Conservation (phyloP, 2,888 invertebrate species). For the Orgyia antiqua region DNA sequence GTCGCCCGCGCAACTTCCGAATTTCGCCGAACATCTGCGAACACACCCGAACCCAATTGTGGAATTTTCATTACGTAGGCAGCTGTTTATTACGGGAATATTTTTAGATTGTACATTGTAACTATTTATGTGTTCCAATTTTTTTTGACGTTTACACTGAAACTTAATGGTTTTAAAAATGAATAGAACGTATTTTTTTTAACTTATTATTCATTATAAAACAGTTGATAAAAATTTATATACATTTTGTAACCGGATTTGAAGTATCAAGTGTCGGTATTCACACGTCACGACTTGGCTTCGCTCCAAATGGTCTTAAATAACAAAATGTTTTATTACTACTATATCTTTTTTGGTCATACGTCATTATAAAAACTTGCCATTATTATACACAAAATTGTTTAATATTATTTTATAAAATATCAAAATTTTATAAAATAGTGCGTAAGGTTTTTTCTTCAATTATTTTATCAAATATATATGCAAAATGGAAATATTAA, state of each 20-base stretch:
- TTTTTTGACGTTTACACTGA: background rate
- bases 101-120: conserved; percentile 22
- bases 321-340: conserved; percentile 41
- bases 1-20: conserved; percentile 51
- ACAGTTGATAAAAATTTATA: conserved; percentile 1
- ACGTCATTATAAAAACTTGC: too few relatives aligned
- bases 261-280: conserved; percentile 58
- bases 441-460: too few relatives aligned
- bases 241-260: conserved; percentile 24
- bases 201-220: conserved; percentile 2
- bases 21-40: conserved; percentile 43
- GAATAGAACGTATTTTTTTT: too few relatives aligned
- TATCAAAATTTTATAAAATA: too few relatives aligned
- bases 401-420: too few relatives aligned
- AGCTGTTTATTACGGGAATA: conserved; percentile 36
- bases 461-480: too few relatives aligned
- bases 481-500: too few relatives aligned
- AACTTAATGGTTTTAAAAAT: too few relatives aligned
- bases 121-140: conserved; percentile 28
- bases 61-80: conserved; percentile 47
- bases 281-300: conserved; percentile 49
- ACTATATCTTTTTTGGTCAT: too few relatives aligned
- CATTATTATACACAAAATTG: too few relatives aligned
- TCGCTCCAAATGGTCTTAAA: conserved; percentile 53
- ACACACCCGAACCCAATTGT: conserved; percentile 56